Evolutionary conservation across 2,797 vertebrate genomes (phyloP), one percentile per base, ranked within the genome.

Genomic region (Diplodus sargus): DNA sequence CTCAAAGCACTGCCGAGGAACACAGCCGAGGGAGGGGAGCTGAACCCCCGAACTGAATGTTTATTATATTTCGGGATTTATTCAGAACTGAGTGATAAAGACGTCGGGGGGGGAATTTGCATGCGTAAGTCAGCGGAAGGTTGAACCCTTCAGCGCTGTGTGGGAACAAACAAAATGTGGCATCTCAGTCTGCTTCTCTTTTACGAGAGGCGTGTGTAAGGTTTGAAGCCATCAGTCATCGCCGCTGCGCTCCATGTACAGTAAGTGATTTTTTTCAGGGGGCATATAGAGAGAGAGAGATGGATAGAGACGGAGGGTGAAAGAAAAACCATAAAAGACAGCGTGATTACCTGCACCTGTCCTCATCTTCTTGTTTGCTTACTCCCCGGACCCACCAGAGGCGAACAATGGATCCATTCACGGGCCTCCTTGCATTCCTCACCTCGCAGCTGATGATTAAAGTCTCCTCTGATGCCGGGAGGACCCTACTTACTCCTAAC

Each of bases 381-480:
- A 45, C 60, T 18, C 34, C 48, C 23, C 30, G 20, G 34, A 52
- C 47, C 45, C 69, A 53, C 42, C 65, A 28, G n/a, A 72, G 66
- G 45, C 4, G 39, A 88, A 90, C 90, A 91, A 79, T 70, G 17
- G 62, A 65, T 65, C 74, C 18, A 82, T 83, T 89, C 83, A 82
- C 64, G 16, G 47, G 52, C 39, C 18, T 18, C n/a, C 48, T 23
- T 47, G 52, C 52, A 77, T 79, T 86, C 76, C 54, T 81, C 74
- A 73, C 66, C 70, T 62, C 20, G 28, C 17, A 15, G 70, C 70
- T 74, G 67, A 81, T 89, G 88, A 93, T 90, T 85, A 87, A 91
- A 92, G 85, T 73, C 65, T 76, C 45, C 70, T 66, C 71, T 82
- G 79, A 79, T 78, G 80, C 73, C 23, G 47, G 15, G 16, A 84